Base-by-base conservation (phyloP, 2,797 vertebrate genomes). In the Huso huso region DNA sequence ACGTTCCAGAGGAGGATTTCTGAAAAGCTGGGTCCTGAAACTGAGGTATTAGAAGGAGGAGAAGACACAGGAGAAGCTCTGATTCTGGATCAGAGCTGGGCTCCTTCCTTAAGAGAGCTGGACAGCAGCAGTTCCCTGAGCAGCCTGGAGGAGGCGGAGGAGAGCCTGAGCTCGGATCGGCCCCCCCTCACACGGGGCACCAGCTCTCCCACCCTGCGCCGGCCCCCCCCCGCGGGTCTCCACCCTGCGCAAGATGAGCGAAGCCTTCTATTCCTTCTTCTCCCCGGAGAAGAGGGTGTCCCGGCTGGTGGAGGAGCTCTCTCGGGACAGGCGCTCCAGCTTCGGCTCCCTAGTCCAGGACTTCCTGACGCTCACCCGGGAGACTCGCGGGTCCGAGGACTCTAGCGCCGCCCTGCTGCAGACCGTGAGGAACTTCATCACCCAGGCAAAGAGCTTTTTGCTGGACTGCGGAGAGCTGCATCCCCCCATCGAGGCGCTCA, bases 211-310 rank as follows among this genome's bases (percentile, higher is more conserved):
- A 86, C 87, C 0, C 81, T 86, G 70, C 82, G 60, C 71, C 79
- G 63, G 3, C 68, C 84, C 15, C 11, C 11, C 64, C 6, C 61
- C 55, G 12, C 70, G 69, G 1, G 55, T 80, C 15, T 84, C 85
- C 0, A 79, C 92, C 52, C 77, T 95, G 11, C 84, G 89, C 63
- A 90, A 89, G 7, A 90, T 94, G 87, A 94, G 91, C 1, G 88
- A 92, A 0, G 93, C 91, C 0, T 90, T 95, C n/a, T 76, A 84
- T 70, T 93, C 92, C 3, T 89, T 94, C 74, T 90, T 94, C 10
- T 91, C 91, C 0, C 94, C 94, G 0, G 94, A 95, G 79, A 89
- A 91, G 69, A 82, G 90, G 52, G 87, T 94, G 70, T 85, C 83
- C 4, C 81, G 89, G 2, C 80, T 87, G 11, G 90, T 92, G 61